Base-by-base conservation (phyloP, 2,797 vertebrate species). In the Tauraco hartlaubi region DNA sequence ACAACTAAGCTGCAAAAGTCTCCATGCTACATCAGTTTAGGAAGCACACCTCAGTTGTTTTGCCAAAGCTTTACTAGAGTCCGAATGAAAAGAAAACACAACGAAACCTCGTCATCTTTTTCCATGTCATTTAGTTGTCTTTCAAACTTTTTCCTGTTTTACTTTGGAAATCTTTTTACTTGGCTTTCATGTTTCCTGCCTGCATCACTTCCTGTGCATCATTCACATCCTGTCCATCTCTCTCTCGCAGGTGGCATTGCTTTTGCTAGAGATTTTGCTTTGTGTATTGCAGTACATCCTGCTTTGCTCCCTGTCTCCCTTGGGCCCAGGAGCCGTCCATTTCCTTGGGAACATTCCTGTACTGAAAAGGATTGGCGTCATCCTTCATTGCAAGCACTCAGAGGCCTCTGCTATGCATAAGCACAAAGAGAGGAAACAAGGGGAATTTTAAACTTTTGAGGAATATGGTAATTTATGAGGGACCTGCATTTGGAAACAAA, bases 271-370 rank as follows among this genome's bases (percentile, higher is more conserved):
- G 67, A 41, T n/a, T 88, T 86, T 88, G 68, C 66, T 95, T 95
- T 97, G 91, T 96, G 73, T 80, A 43, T 25, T 84, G 83, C 83
- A 85, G 61, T 33, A 84, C 80, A 95, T 97, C 96, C 96, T 95
- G 96, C 90, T 71, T 82, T 86, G 88, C 64, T 93, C 77, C 73
- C n/a, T 86, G 61, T 71, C 71, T 92, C 90, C 52, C 91, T 90
- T 0, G 5, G 78, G 85, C 59, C 67, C 85, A 85, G 77, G 49
- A 96, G 95, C 67, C 39, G 0, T 92, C 73, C 74, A 94, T 86
- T 96, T 96, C 96, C 96, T 94, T 96, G 96, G 93, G 96, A 97
- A 96, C 94, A 90, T 94, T 96, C 86, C 71, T 95, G 33, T 31
- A 11, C 74, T 95, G 76, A 67, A 90, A 88, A 78, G 61, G 31